A percentile compares a stretch with the other conserved stretches of the same genome.
Evolutionary conservation across 2,888 invertebrate species (phyloP).

Genomic region (Proisotoma minuta): DNA sequence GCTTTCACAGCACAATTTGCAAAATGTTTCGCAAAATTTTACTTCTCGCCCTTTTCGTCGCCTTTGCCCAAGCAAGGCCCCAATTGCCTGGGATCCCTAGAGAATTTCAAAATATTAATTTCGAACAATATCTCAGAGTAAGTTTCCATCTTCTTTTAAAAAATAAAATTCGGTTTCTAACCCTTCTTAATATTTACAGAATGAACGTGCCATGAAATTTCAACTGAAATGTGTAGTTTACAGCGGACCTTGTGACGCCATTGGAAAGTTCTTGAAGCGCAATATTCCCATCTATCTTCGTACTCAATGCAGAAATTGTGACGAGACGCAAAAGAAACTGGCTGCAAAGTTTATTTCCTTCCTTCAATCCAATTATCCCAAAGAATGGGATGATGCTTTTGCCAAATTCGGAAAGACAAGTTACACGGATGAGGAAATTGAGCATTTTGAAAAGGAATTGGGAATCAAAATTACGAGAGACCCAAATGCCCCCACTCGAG

Average conservation of each 20-base stretch:
- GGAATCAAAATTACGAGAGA: conserved; percentile 20
- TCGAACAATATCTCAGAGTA: neutral
- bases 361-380: conserved; percentile 31
- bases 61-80: neutral
- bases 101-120: neutral
- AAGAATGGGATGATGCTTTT: conserved; percentile 35
- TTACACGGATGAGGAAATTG: conserved; percentile 21
- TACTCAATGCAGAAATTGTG: conserved; percentile 33
- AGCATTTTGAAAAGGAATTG: conserved; percentile 25
- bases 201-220: conserved; percentile 21
- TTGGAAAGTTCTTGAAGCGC: conserved; percentile 30
- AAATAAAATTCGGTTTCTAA: too few species aligned
- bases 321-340: conserved; percentile 25
- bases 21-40: too few species aligned
- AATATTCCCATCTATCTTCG: conserved; percentile 25
- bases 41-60: too few species aligned
- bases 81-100: neutral
- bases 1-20: too few species aligned
- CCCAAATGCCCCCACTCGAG: neutral
- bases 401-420: conserved; percentile 18
- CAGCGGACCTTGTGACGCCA: conserved; percentile 37
- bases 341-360: conserved; percentile 29
- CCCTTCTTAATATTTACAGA: too few species aligned
- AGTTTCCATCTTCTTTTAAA: neutral
- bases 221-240: conserved; percentile 47